These are phyloP conservation scores for Ellobius talpinus DNA, from an alignment of 2,113 vertebrate species.

Conservation along the genomic window DNA sequence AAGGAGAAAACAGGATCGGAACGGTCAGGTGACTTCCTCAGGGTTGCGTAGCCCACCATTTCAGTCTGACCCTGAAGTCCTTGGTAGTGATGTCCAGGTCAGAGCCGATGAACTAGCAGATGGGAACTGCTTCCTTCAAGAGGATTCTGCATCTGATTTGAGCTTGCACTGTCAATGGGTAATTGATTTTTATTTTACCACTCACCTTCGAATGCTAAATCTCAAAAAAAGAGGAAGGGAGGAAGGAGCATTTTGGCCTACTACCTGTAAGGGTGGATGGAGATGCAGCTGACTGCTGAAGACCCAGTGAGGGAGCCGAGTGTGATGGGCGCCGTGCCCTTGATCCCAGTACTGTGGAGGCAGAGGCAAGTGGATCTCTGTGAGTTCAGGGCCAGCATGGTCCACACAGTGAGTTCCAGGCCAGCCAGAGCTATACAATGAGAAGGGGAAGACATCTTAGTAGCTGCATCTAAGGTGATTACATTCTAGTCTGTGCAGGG, in stretches of 20 bases:
- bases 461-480: background rate
- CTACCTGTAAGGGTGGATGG: background rate
- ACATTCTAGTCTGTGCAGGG: background rate
- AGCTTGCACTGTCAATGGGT: background rate
- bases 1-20: background rate
- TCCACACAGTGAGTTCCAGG: background rate
- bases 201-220: background rate
- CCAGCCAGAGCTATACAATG: background rate
- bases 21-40: background rate
- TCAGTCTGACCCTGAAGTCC: background rate
- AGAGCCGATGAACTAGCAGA: background rate
- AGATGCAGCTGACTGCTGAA: background rate
- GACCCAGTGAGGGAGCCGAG: background rate
- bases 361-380: background rate
- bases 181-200: background rate
- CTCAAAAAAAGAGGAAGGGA: background rate
- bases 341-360: background rate
- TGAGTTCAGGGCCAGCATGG: background rate
- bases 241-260: background rate
- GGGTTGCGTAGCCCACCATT: constrained; percentile 12
- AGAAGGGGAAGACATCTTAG: background rate
- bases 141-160: background rate
- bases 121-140: background rate
- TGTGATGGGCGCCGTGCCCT: background rate
- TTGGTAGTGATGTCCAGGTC: background rate